Evolutionary conservation across 2,113 vertebrate species (phyloP).

Genomic region (Noturus placidus): DNA sequence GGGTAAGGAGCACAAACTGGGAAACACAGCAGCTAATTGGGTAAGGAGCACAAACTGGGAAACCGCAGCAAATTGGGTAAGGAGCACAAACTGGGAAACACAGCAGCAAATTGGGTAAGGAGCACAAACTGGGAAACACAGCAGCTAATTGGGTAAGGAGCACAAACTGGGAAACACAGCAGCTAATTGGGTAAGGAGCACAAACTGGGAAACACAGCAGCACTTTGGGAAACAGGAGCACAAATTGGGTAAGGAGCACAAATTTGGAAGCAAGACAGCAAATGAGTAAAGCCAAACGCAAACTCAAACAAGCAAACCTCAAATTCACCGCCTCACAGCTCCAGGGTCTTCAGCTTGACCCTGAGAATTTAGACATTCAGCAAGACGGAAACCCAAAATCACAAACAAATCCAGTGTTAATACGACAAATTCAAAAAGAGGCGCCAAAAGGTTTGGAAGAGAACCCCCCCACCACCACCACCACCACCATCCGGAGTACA

Average conservation of each 20-base stretch:
- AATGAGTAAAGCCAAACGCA: too few relatives aligned
- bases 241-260: too few relatives aligned
- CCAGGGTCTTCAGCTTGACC: too few relatives aligned
- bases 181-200: not conserved
- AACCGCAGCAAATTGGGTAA: too few relatives aligned
- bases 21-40: not conserved
- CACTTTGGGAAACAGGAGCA: not conserved
- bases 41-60: not conserved
- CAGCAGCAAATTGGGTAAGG: not conserved
- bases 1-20: not conserved
- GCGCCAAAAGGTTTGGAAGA: not conserved
- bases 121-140: not conserved
- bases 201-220: too few relatives aligned
- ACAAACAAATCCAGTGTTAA: not conserved
- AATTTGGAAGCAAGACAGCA: too few relatives aligned
- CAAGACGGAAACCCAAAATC: not conserved
- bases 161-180: not conserved
- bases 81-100: too few relatives aligned
- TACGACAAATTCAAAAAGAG: not conserved
- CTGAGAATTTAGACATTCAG: too few relatives aligned
- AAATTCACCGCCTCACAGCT: not conserved
- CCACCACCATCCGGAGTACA: too few relatives aligned
- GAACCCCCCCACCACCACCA: too few relatives aligned
- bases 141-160: not conserved
- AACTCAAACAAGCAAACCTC: too few relatives aligned